Percentiles rank a stretch among this genome's conserved stretches.
Evolutionary conservation across 2,888 invertebrate genomes (phyloP).

Genomic region (Salticus scenicus): DNA sequence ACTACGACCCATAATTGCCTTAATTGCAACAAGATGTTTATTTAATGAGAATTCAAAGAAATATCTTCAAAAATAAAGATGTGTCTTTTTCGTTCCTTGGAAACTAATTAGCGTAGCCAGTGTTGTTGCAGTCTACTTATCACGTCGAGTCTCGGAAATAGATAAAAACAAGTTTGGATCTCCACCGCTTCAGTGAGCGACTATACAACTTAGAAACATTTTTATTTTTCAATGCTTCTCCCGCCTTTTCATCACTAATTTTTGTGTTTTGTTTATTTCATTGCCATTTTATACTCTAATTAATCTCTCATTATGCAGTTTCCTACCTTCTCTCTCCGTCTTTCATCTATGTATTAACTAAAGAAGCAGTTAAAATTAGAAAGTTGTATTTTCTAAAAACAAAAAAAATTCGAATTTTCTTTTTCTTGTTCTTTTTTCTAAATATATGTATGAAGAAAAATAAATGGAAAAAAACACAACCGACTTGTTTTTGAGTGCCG

Average conservation of each 20-base stretch:
- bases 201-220: neutral
- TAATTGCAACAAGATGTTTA: no score
- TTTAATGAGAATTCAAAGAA: no score
- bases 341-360: neutral
- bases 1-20: no score
- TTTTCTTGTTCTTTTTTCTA: no score
- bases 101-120: neutral
- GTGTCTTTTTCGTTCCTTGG: neutral
- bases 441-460: no score
- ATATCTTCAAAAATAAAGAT: no score
- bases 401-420: no score
- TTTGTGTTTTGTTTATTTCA: neutral
- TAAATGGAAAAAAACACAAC: no score
- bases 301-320: no score
- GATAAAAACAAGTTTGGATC: neutral
- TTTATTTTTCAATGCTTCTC: neutral
- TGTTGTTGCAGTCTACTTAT: neutral
- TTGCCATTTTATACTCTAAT: neutral
- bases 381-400: no score
- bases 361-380: no score
- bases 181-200: neutral
- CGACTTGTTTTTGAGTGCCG: no score
- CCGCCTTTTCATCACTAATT: neutral
- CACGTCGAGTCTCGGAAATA: neutral
- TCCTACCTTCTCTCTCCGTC: neutral